Evolutionary conservation across 2,113 vertebrate species (phyloP), one percentile per base, ranked within the genome.

Genomic region (Perca flavescens): DNA sequence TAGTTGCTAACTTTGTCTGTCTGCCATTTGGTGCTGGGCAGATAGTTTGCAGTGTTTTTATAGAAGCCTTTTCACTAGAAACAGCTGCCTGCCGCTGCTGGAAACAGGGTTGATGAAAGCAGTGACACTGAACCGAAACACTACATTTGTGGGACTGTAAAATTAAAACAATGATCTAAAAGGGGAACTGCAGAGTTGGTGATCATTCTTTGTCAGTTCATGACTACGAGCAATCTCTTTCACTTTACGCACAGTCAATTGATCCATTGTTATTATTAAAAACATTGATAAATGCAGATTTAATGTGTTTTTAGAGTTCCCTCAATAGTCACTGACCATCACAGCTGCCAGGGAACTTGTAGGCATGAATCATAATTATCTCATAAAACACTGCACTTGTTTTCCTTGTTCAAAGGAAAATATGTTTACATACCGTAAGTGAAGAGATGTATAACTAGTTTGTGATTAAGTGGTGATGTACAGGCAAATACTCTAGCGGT

Each of bases 231-330:
- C 1, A 9, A 60, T 70, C 46, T 43, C 40, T 43, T 43, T 50
- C 76, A 80, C 70, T 61, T 43, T 50, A 36, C 3, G 34, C 50
- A 79, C 16, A 11, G 40, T 64, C 43, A 75, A 50, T 75, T 31
- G 6, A 54, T 67, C 47, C 40, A 50, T 56, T 64, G 40, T 31
- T 60, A 53, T 63, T 28, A 52, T 63, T 40, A n/a, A 78, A 62
- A 68, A 75, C 52, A 75, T 63, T 34, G 9, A 52, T 77, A 9
- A 36, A 3, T 67, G 15, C 34, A 75, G 71, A 52, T 79, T 75
- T 50, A 40, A 57, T 79, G 72, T 67, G 54, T 78, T 85, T 64
- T 75, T 6, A 15, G 50, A 63, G 54, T 53, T 64, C 52, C 76
- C 49, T 77, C 21, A 69, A n/a, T 31, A 0, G 5, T 77, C 28